phyloP scores from a whole-genome alignment of 2,797 vertebrate species.

The Takifugu rubripes region DNA sequence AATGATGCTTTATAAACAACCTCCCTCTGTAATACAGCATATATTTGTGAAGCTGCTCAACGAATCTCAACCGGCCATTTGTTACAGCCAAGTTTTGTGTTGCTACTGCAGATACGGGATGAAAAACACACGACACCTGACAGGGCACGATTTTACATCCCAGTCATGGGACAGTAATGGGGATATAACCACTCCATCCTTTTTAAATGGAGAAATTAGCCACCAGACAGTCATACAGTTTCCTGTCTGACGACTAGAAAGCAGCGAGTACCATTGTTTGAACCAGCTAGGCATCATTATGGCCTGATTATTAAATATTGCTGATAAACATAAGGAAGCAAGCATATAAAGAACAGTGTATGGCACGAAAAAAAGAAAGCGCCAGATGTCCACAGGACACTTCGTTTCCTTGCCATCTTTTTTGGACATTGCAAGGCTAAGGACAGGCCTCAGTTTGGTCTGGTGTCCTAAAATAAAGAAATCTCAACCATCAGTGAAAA shows the following conservation, averaged over 20 bases:
- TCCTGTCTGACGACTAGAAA: conserved; percentile 6
- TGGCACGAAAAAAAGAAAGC: conserved; percentile 86
- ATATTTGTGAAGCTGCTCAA: not conserved
- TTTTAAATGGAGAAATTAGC: not conserved
- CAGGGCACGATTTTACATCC: not conserved
- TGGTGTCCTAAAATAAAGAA: conserved; percentile 45
- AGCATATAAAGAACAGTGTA: conserved; percentile 80
- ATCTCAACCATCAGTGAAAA: conserved; percentile 50
- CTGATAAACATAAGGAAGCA: conserved; percentile 78
- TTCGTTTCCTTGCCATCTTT: conserved; percentile 54
- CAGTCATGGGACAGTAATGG: not conserved
- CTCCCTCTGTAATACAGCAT: conserved; percentile 5
- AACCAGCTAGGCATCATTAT: conserved; percentile 79
- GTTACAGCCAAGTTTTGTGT: conserved; percentile 5
- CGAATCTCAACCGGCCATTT: not conserved
- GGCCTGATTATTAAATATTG: conserved; percentile 74
- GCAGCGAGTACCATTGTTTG: conserved; percentile 86
- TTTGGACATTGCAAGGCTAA: conserved; percentile 63
- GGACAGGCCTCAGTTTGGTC: conserved; percentile 70
- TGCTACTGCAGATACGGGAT: not conserved
- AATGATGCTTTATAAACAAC: conserved; percentile 21
- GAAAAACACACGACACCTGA: not conserved
- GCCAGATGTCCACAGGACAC: conserved; percentile 76
- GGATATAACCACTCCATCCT: not conserved
- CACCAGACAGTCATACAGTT: conserved; percentile 11